Evolutionary conservation across 2,888 invertebrate species (phyloP).

Genomic region (Coenonympha arcania): DNA sequence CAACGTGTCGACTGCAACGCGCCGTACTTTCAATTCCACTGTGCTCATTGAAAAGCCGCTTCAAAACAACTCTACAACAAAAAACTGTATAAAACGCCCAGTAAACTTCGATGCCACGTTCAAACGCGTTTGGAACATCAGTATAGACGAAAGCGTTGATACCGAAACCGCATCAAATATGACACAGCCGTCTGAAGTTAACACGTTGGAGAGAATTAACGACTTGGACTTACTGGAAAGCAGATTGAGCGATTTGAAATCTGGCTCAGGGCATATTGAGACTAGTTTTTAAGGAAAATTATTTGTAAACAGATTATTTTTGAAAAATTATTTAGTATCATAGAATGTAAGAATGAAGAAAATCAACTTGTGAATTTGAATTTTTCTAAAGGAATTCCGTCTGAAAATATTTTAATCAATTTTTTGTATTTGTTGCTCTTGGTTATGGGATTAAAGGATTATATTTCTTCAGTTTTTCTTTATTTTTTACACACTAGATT

Average conservation of each 20-base stretch:
- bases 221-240: conserved; percentile 62
- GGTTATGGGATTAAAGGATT: not conserved
- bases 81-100: conserved; percentile 37
- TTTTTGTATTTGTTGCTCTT: not conserved
- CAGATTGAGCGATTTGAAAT: conserved; percentile 53
- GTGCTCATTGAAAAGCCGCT: conserved; percentile 13
- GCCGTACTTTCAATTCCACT: conserved; percentile 25
- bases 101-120: conserved; percentile 39
- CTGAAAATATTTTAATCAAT: not conserved
- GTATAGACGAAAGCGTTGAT: conserved; percentile 40
- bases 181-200: conserved; percentile 51
- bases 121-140: conserved; percentile 46
- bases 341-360: too few relatives aligned
- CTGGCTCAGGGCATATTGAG: conserved; percentile 48
- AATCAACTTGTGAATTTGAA: not conserved
- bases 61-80: not conserved
- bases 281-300: conserved; percentile 46
- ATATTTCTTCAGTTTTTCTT: not conserved
- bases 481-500: too few relatives aligned
- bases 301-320: too few relatives aligned
- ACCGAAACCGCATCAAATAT: conserved; percentile 32
- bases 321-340: not conserved
- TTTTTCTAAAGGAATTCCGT: not conserved
- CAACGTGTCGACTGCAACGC: conserved; percentile 34
- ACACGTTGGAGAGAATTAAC: conserved; percentile 60